Percentiles rank a stretch among this genome's conserved stretches.
These are phyloP conservation scores for Neoniphon sammara DNA, from an alignment of 2,797 vertebrate genomes.

Conservation along the genomic window DNA sequence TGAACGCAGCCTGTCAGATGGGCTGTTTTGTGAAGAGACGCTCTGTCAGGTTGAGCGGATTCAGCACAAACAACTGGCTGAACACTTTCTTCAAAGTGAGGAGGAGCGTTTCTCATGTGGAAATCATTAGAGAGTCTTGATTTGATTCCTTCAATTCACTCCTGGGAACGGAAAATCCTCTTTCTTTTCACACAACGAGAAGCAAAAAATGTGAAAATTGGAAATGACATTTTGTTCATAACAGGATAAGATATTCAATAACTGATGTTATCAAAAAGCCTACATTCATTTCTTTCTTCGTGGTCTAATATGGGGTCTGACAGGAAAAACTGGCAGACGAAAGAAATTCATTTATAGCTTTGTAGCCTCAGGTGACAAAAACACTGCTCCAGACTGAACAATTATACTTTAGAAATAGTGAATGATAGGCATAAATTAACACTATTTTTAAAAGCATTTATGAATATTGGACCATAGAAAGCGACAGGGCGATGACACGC, in stretches of 20 bases:
- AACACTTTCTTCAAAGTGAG: not conserved
- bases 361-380: not conserved
- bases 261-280: not conserved
- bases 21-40: too few relatives aligned
- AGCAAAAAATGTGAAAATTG: not conserved
- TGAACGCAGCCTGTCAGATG: too few relatives aligned
- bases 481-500: too few relatives aligned
- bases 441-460: too few relatives aligned
- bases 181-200: not conserved
- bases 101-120: not conserved
- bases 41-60: not conserved
- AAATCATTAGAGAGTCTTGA: not conserved
- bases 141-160: not conserved
- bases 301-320: not conserved
- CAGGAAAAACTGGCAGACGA: not conserved
- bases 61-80: constrained; percentile 9
- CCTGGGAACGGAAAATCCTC: constrained; percentile 1
- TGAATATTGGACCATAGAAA: too few relatives aligned
- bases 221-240: not conserved
- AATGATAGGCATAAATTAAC: not conserved
- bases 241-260: not conserved
- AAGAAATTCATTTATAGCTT: not conserved
- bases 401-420: not conserved
- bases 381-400: not conserved
- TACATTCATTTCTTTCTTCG: not conserved